Evolutionary conservation across 2,113 vertebrate genomes (phyloP), one percentile per base, ranked within the genome.

Genomic region (Ancistrus triradiatus): DNA sequence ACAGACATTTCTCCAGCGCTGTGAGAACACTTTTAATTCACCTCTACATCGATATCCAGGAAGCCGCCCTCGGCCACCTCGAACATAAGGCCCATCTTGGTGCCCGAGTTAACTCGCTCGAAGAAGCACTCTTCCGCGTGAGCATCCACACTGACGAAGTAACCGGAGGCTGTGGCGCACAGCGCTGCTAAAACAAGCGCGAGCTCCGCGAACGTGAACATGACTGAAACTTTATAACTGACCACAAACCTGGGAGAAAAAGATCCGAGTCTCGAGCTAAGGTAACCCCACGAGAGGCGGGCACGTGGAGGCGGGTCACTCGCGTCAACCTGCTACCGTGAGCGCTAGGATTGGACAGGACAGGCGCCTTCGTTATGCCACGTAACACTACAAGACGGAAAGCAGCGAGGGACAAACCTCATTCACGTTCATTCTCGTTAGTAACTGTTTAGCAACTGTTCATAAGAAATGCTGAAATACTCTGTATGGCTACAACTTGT

Each of bases 41-140:
- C 94, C 95, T 97, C 94, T 42, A 98, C 94, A 63, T 97, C 94
- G 84, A 98, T 98, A 84, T 98, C 95, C 71, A 98, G 82, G 81
- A 98, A 98, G 37, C 95, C 95, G 49, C 95, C 95, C 70, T 97
- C 95, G 2, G 94, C 95, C 50, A 97, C 95, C 84, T 97, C 94
- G 69, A 98, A 97, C 89, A 98, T 98, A 68, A 98, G 93, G 81
- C 95, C 93, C 94, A 98, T 95, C 85, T 98, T 98, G 38, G 95
- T 97, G 74, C 94, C 95, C 62, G 95, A 95, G 83, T 93, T 93
- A 71, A 96, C 94, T 79, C 89, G 90, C 87, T 98, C 94, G 71
- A 92, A 91, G 83, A 97, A 98, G 73, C 95, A 98, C 76, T 98
- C 94, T 66, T 97, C 94, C 1, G 94, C 95, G 73, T 98, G 95